Evolutionary conservation across 2,113 vertebrate species (phyloP).

Genomic region (Casuarius casuarius): DNA sequence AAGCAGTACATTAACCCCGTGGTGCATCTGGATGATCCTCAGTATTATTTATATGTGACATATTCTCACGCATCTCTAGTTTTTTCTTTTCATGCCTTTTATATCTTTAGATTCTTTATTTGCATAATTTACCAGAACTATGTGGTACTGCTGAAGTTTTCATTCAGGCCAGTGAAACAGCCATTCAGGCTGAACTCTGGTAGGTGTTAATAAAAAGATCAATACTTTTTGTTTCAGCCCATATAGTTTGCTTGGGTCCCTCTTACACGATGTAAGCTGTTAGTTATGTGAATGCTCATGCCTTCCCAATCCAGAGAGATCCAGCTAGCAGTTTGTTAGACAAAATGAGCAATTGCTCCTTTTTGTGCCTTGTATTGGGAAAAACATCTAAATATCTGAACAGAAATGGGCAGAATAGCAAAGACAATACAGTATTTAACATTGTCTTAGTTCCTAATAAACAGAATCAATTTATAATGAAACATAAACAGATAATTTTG

Average conservation of each 20-base stretch:
- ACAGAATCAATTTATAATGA: neutral
- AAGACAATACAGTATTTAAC: neutral
- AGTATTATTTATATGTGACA: neutral
- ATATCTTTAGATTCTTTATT: neutral
- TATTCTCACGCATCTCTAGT: neutral
- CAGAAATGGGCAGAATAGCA: neutral
- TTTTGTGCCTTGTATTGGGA: neutral
- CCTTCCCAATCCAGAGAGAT: neutral
- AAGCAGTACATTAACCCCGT: neutral
- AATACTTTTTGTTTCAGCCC: neutral
- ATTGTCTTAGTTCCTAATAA: neutral
- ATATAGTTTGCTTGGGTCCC: neutral
- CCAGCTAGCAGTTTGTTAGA: neutral
- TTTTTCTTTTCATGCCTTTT: neutral
- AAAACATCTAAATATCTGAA: neutral
- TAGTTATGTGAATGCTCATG: neutral
- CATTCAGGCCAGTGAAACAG: neutral
- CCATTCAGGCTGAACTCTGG: neutral
- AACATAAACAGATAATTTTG: neutral
- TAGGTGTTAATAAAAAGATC: neutral
- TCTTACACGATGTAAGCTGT: neutral
- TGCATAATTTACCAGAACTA: neutral
- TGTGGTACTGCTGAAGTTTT: neutral
- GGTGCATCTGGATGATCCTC: neutral
- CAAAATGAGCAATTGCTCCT: neutral